phyloP scores from a whole-genome alignment of 2,797 vertebrate species.

The Octomys mimax region DNA sequence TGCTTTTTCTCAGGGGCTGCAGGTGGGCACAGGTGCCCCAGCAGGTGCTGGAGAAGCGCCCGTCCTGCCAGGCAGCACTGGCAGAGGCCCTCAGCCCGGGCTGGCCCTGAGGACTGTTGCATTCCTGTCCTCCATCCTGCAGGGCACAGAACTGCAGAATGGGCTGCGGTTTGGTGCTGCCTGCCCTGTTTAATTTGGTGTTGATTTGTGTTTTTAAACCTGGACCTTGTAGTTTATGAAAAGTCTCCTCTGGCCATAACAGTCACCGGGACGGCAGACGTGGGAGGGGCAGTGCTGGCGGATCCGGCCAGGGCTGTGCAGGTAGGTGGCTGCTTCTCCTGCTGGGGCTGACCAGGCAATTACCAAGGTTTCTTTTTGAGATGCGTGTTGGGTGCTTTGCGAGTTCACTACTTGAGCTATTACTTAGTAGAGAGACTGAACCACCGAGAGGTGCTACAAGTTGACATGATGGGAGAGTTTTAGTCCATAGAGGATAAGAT shows the following conservation, averaged over 20 bases:
- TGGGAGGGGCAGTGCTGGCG: not conserved
- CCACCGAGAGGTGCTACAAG: not conserved
- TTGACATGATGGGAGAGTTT: not conserved
- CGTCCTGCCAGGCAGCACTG: no score
- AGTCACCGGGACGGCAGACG: no score
- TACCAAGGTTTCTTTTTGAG: not conserved
- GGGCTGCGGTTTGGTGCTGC: no score
- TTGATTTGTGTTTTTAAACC: not conserved
- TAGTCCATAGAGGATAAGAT: conserved; percentile 33
- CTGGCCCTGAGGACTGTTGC: not conserved
- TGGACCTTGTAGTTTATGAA: not conserved
- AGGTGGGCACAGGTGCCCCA: no score
- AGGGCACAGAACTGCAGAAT: no score
- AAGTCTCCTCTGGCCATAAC: no score
- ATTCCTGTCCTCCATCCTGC: not conserved
- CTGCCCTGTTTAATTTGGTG: not conserved
- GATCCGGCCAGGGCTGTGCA: not conserved
- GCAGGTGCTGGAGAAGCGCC: no score
- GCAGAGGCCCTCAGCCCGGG: not conserved
- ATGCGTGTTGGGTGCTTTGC: not conserved
- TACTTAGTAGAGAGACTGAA: not conserved
- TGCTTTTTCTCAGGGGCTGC: no score
- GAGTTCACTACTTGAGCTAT: not conserved
- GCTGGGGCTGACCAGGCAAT: not conserved
- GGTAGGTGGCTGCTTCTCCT: no score